Evolutionary conservation across 2,113 vertebrate species (phyloP).

Genomic region (Mormoops blainvillei): DNA sequence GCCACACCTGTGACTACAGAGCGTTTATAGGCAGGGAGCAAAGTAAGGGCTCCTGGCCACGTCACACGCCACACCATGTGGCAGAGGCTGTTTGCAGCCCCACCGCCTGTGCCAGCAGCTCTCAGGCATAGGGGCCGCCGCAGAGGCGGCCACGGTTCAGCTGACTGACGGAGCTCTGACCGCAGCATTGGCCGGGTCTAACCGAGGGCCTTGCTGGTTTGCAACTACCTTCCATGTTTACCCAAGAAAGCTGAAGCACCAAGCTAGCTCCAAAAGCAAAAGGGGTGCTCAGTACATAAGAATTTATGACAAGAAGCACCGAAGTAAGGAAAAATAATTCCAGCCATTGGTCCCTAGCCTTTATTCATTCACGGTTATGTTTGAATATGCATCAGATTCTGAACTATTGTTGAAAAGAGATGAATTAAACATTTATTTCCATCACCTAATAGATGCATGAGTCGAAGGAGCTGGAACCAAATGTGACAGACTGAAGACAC

Average conservation of each 20-base stretch:
- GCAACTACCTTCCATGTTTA: background rate
- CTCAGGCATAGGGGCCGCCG: background rate
- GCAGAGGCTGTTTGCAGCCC: background rate
- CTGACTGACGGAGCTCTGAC: background rate
- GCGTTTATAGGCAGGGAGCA: fast-evolving
- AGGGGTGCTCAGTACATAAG: background rate
- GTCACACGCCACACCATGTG: fast-evolving
- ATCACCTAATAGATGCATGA: background rate
- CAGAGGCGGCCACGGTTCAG: no score
- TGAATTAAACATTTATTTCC: constrained; percentile 2
- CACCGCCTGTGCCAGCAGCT: fast-evolving
- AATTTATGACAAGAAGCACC: background rate
- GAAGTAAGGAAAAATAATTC: background rate
- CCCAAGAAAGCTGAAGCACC: background rate
- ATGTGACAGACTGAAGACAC: background rate
- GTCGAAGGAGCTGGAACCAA: background rate
- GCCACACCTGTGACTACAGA: fast-evolving
- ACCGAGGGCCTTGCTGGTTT: background rate
- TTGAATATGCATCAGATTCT: background rate
- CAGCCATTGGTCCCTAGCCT: background rate
- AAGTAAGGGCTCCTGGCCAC: background rate
- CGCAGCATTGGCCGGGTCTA: background rate
- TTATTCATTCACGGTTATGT: constrained; percentile 13
- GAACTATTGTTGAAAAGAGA: background rate
- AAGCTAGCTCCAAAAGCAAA: background rate